Conservation (phyloP, 2,797 vertebrate species). For the Lophius americanus region DNA sequence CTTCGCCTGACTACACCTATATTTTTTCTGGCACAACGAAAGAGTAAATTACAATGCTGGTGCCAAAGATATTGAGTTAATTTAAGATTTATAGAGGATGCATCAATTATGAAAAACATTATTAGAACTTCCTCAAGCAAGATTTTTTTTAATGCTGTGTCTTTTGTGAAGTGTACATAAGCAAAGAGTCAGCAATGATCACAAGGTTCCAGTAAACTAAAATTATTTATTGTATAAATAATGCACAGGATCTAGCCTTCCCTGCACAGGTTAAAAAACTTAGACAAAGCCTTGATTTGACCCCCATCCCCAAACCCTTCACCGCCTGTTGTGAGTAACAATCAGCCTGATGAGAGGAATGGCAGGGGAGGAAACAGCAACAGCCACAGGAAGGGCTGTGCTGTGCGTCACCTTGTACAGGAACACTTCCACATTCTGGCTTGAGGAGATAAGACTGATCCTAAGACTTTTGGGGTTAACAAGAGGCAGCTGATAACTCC, state of each 20-base stretch:
- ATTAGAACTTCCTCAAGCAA: neutral
- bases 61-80: too few relatives aligned
- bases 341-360: conserved; percentile 80
- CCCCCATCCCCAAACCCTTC: conserved; percentile 29
- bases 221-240: too few relatives aligned
- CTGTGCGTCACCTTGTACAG: conserved; percentile 84
- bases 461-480: conserved; percentile 78
- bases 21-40: too few relatives aligned
- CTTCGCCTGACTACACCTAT: too few relatives aligned
- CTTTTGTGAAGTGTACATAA: neutral
- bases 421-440: conserved; percentile 85
- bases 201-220: neutral
- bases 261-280: conserved; percentile 38
- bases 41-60: too few relatives aligned
- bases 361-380: conserved; percentile 83
- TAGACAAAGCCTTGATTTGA: conserved; percentile 52
- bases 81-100: neutral
- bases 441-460: conserved; percentile 87
- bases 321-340: conserved; percentile 80
- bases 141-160: neutral
- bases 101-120: neutral
- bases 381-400: conserved; percentile 86
- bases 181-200: neutral
- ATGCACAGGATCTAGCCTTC: conserved; percentile 11
- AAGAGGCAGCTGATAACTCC: conserved; percentile 78